Conservation (phyloP, 2,888 invertebrate genomes). For the Stegophylla sp. region DNA sequence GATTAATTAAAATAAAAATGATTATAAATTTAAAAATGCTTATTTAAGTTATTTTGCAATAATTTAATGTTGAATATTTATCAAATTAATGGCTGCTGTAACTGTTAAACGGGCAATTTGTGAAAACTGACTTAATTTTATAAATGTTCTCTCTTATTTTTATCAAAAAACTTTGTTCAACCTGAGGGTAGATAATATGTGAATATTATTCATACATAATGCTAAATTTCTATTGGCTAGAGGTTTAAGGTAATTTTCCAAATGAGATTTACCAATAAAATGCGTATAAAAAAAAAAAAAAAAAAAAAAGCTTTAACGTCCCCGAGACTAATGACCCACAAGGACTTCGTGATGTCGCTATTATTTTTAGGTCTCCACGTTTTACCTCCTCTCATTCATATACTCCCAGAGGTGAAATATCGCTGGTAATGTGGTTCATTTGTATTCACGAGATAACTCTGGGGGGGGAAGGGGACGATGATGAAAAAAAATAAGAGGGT, state of each 20-base stretch:
- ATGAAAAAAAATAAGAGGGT: constrained; percentile 22
- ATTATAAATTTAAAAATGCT: no score
- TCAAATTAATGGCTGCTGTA: no score
- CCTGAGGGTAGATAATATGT: no score
- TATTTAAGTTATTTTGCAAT: no score
- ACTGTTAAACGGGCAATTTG: no score
- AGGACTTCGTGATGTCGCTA: constrained; percentile 45
- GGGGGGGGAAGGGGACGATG: constrained; percentile 31
- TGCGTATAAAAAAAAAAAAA: constrained; percentile 8
- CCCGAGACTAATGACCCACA: constrained; percentile 49
- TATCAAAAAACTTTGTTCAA: no score
- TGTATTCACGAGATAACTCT: constrained; percentile 57
- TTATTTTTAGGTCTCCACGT: constrained; percentile 50
- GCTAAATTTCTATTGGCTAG: not conserved
- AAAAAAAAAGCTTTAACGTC: constrained; percentile 15
- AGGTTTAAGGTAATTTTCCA: constrained; percentile 18
- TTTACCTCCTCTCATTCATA: constrained; percentile 24
- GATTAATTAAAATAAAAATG: no score
- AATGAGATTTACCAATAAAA: constrained; percentile 33
- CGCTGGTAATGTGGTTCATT: constrained; percentile 54
- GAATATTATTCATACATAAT: no score
- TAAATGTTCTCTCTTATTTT: no score
- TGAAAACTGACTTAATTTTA: no score
- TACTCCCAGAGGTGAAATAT: constrained; percentile 49
- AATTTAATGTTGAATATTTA: no score